Evolutionary conservation across 1,140 invertebrate species (phyloP).

Genomic region (Zaprionus nigranus): DNA sequence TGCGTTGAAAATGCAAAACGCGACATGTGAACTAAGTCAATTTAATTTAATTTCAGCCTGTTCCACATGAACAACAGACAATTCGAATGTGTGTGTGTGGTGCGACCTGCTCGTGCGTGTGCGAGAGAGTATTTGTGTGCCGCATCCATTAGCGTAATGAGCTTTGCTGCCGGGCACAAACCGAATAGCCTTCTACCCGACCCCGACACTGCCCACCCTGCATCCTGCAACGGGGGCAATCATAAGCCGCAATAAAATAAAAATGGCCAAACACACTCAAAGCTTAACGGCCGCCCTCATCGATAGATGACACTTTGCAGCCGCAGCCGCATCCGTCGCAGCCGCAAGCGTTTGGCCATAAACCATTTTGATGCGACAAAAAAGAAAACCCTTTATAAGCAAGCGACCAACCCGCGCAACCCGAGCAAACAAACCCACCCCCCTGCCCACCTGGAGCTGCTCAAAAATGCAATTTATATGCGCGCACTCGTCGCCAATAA

Average conservation of each 20-base stretch:
- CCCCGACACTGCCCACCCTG: background rate
- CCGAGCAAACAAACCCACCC: slow-evolving; percentile 1
- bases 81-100: slow-evolving; percentile 26
- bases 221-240: slow-evolving; percentile 17
- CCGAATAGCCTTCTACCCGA: background rate
- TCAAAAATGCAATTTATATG: slow-evolving; percentile 83
- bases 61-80: background rate
- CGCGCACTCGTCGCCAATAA: slow-evolving; percentile 62
- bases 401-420: slow-evolving; percentile 14
- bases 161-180: slow-evolving; percentile 56
- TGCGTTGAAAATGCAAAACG: slow-evolving; percentile 66
- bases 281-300: slow-evolving; percentile 70
- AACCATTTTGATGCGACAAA: slow-evolving; percentile 70
- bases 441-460: slow-evolving; percentile 61
- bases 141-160: slow-evolving; percentile 76
- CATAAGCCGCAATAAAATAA: slow-evolving; percentile 63
- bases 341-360: slow-evolving; percentile 52
- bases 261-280: slow-evolving; percentile 69
- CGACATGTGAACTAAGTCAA: slow-evolving; percentile 57
- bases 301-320: slow-evolving; percentile 77
- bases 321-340: slow-evolving; percentile 21
- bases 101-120: background rate
- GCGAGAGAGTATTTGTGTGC: slow-evolving; percentile 24
- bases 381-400: slow-evolving; percentile 28
- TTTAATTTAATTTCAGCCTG: slow-evolving; percentile 75